Conservation (phyloP, 2,888 invertebrate genomes). For the Dolichomitus sp. region DNA sequence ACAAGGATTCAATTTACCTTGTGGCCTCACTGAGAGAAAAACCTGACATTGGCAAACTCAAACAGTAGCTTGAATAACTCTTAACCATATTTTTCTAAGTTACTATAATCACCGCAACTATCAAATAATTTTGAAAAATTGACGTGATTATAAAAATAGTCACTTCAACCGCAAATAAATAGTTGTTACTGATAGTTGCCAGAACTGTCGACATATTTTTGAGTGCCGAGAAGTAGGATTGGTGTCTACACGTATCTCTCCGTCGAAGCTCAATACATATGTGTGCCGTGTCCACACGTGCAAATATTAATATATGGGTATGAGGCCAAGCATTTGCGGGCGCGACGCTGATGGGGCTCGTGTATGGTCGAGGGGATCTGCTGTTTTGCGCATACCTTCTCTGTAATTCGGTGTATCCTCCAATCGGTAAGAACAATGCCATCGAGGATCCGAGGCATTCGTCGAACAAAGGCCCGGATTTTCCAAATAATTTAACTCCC, state of each 20-base stretch:
- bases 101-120: too few species aligned
- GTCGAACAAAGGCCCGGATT: slow-evolving; percentile 68
- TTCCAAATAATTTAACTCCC: slow-evolving; percentile 82
- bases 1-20: slow-evolving; percentile 27
- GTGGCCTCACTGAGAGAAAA: background rate
- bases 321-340: slow-evolving; percentile 44
- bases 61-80: too few species aligned
- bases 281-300: slow-evolving; percentile 45
- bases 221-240: background rate
- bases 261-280: slow-evolving; percentile 45
- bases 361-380: slow-evolving; percentile 15
- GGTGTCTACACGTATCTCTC: background rate
- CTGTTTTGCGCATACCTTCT: slow-evolving; percentile 60
- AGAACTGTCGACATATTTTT: background rate
- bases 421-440: slow-evolving; percentile 66
- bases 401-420: slow-evolving; percentile 62
- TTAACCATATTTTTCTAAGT: too few species aligned
- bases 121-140: too few species aligned
- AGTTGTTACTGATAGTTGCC: too few species aligned
- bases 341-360: slow-evolving; percentile 4
- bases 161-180: too few species aligned
- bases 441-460: slow-evolving; percentile 45
- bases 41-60: too few species aligned
- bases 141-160: too few species aligned
- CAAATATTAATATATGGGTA: slow-evolving; percentile 55